Base-by-base conservation (phyloP, 2,797 vertebrate genomes). In the Acanthurus leucopareius region DNA sequence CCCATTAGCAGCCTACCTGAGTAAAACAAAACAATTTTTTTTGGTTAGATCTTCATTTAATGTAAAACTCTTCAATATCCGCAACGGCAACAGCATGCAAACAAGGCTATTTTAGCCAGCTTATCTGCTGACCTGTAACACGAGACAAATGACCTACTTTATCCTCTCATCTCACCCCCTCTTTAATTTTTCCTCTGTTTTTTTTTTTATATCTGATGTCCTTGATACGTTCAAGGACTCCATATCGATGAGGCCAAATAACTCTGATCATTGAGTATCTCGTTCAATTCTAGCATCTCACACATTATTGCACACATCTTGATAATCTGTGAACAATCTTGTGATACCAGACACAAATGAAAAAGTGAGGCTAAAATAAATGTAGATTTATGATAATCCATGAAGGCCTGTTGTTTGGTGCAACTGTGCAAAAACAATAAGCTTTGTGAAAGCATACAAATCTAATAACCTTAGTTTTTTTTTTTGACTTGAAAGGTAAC, bases 121-220 rank as follows among this genome's bases (percentile, higher is more conserved):
- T 71, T 82, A 82, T 79, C 74, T 66, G 22, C 22, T 78, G 61
- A 63, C 45, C 1, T 69, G n/a, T 65, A 73, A 79, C 45, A 79
- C 15, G 15, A 40, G 28, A 66, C 45, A 20, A 7, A 77, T 67
- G 65, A 13, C 49, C 64, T 58, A 2, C 77, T 77, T 82, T 71
- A 86, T 79, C 77, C n/a, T 61, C 48, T 80, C 64, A 77, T 86
- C 64, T 72, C 51, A 16, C 49, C 59, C 40, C 5, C 22, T 57
- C 58, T 68, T 75, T 48, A 63, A 73, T 79, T 69, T 4, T 61
- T 15, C 68, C 1, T 5, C 35, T 32, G 32, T n/a, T n/a, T n/a
- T 32, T 73, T n/a, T 68, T 45, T 40, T 76, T 86, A 78, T 60
- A 45, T 57, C 70, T 69, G 70, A 82, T 84, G 77, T 75, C 71